phyloP scores from a whole-genome alignment of 2,113 vertebrate genomes.

The Casuarius casuarius region DNA sequence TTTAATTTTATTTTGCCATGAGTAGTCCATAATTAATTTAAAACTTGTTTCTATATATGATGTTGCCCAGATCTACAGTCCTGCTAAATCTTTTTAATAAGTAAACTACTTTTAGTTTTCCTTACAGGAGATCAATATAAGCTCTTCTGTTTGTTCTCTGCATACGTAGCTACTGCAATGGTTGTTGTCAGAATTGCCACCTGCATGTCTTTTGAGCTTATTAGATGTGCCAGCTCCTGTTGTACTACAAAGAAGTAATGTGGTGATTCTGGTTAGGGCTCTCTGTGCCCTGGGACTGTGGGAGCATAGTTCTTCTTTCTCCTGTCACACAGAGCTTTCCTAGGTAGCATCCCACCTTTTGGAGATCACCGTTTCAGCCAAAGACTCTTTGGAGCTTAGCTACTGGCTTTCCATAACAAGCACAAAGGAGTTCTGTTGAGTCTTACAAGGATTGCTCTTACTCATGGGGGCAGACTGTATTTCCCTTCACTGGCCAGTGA shows the following conservation, averaged over 20 bases:
- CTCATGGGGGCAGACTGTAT: background rate
- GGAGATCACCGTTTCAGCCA: background rate
- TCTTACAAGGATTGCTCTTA: background rate
- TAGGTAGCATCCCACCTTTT: background rate
- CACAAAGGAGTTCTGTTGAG: background rate
- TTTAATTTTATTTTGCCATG: background rate
- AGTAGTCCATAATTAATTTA: background rate
- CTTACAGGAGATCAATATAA: background rate
- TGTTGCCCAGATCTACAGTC: background rate
- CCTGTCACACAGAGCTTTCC: background rate
- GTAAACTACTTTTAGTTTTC: background rate
- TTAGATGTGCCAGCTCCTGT: background rate
- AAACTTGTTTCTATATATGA: background rate
- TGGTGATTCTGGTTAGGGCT: background rate
- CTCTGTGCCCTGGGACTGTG: background rate
- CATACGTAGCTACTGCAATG: background rate
- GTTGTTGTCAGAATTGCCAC: background rate
- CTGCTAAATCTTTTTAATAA: background rate
- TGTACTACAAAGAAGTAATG: background rate
- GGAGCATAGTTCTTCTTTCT: fast-evolving
- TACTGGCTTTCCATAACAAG: background rate
- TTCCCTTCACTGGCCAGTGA: background rate
- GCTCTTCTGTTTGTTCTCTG: background rate
- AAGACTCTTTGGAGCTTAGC: background rate
- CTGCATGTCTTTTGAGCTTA: background rate